phyloP scores from a whole-genome alignment of 64 coral and sea anemone genomes.

The Pocillopora verrucosa region DNA sequence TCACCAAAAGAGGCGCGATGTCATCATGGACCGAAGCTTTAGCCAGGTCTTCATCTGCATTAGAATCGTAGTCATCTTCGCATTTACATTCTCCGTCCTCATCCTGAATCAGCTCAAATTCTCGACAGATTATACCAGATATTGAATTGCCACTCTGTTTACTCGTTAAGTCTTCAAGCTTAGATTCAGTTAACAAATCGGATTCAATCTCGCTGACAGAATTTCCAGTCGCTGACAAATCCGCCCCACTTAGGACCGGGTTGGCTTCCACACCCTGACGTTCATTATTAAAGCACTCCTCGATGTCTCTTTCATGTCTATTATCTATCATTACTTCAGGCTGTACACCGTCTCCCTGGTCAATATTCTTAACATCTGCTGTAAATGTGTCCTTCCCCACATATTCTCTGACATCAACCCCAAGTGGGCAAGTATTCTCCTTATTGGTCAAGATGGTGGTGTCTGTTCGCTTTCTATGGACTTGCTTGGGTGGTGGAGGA shows the following conservation, averaged over 20 bases:
- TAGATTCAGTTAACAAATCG: slow-evolving; percentile 31
- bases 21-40: slow-evolving; percentile 11
- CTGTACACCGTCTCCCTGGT: background rate
- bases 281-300: background rate
- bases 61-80: background rate
- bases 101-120: slow-evolving; percentile 7
- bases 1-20: slow-evolving; percentile 5
- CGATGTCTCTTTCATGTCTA: background rate
- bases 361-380: background rate
- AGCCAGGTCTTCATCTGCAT: background rate
- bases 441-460: background rate
- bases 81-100: background rate
- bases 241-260: background rate
- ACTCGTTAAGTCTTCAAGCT: background rate
- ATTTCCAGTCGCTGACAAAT: slow-evolving; percentile 19
- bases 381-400: background rate
- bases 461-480: slow-evolving; percentile 15
- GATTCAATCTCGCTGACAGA: slow-evolving; percentile 23
- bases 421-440: background rate
- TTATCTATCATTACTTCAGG: background rate
- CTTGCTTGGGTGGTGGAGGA: slow-evolving; percentile 19
- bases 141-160: slow-evolving; percentile 22
- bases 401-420: background rate
- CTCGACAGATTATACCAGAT: background rate
- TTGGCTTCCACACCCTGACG: background rate